Base-by-base conservation (phyloP, 2,888 invertebrate species). In the Agrochola litura region DNA sequence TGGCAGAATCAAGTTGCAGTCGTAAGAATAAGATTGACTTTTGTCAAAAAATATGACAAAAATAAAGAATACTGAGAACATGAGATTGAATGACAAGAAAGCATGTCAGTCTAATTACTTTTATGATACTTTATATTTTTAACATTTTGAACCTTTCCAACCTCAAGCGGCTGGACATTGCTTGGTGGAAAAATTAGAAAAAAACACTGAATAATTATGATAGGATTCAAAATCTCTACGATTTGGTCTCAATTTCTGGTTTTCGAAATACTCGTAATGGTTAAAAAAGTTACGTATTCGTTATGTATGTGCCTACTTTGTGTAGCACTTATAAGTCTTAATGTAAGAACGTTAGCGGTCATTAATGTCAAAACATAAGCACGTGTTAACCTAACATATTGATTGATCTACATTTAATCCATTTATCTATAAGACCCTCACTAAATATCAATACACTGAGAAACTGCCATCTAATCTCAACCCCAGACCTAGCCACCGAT, bases 391-490 rank as follows among this genome's bases (percentile, higher is more conserved):
- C 8, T 12, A 4, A 41, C 10, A 22, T 6, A n/a, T n/a, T 30
- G n/a, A 80, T 73, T 80, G 41, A 73, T 78, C 54, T 30, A n/a
- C 5, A 54, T 16, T 61, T 22, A 52, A 69, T 25, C 19, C 2
- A 52, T 6, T 73, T 37, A 64, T 52, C 9, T 6, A 19, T 4
- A 43, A 25, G 22, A 37, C 22, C 54, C 56, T 19, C 12, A 25
- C 6, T 43, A 22, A 65, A 65, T 14, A 54, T 25, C 43, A 25
- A 19, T 19, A 12, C 16, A 30, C 19, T 6, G 14, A 61, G 22
- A 41, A 75, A 41, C 22, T 30, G 16, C 12, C 22, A 9, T 14
- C 25, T 61, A 19, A 46, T 46, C 14, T 25, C 19, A 41, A 63
- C 16, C 16, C 3, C 43, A 52, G n/a, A 61, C 37, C 30, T 37